Conservation (phyloP, 2,113 vertebrate genomes). For the Orcinus orca region DNA sequence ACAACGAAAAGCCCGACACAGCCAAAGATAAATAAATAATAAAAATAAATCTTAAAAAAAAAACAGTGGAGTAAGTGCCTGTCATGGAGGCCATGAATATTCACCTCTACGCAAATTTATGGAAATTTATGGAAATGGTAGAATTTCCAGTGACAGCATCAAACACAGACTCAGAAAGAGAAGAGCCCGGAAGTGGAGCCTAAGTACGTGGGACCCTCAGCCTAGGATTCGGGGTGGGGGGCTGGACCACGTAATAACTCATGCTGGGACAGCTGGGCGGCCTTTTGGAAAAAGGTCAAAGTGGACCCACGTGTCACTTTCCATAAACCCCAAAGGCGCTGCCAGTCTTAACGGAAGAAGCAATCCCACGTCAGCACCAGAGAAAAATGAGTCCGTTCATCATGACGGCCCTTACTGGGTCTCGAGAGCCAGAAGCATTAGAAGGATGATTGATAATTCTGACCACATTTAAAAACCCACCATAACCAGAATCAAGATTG, state of each 20-base stretch:
- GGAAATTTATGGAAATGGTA: rapidly evolving
- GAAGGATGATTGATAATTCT: background rate
- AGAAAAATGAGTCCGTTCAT: rapidly evolving
- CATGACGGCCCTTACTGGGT: rapidly evolving
- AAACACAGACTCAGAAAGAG: no score
- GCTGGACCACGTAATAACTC: rapidly evolving
- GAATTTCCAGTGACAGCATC: background rate
- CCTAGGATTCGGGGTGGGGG: rapidly evolving
- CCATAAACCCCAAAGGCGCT: rapidly evolving
- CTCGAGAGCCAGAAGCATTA: background rate
- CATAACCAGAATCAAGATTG: no score
- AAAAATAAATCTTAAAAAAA: no score
- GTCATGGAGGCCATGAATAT: rapidly evolving
- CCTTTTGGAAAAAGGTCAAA: background rate
- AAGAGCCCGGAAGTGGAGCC: background rate
- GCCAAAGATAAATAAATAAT: no score
- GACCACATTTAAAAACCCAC: no score
- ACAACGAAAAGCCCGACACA: no score
- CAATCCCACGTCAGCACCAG: background rate
- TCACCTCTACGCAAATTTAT: background rate
- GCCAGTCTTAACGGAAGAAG: rapidly evolving
- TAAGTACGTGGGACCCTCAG: rapidly evolving
- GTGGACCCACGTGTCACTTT: rapidly evolving
- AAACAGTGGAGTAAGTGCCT: rapidly evolving
- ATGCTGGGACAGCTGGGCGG: background rate